Conservation (phyloP, 2,797 vertebrate genomes). For the Crocodylus rhombifer region DNA sequence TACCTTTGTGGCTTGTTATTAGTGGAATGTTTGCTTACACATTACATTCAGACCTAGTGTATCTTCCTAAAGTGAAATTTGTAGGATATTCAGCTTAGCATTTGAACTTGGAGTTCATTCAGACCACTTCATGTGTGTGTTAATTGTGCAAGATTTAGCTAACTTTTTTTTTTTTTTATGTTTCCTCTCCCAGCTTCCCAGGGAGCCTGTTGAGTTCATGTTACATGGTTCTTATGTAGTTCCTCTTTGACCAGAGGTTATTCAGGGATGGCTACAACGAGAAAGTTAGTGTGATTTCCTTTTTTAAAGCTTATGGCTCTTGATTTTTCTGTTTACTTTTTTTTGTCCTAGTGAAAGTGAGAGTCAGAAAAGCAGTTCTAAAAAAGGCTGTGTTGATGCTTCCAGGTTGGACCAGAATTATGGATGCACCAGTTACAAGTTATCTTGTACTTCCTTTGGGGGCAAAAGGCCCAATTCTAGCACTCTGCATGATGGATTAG, state of each 20-base stretch:
- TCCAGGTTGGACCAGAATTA: background rate
- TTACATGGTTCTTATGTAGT: background rate
- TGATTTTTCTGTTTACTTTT: slow-evolving; percentile 34
- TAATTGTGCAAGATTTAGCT: slow-evolving; percentile 46
- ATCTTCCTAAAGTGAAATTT: background rate
- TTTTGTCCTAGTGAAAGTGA: slow-evolving; percentile 42
- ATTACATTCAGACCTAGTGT: background rate
- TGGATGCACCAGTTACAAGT: background rate
- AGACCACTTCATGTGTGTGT: slow-evolving; percentile 5
- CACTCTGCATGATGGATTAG: background rate
- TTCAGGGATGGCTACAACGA: slow-evolving; percentile 13
- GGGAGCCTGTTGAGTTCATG: slow-evolving; percentile 49
- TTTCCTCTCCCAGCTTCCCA: slow-evolving; percentile 46
- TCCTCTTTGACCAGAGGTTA: slow-evolving; percentile 40
- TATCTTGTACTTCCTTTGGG: background rate
- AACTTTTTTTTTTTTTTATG: background rate
- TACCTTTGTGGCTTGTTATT: slow-evolving; percentile 8
- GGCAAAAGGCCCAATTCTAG: background rate
- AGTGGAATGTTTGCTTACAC: background rate
- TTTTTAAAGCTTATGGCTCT: background rate
- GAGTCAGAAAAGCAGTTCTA: background rate
- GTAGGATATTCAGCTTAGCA: background rate
- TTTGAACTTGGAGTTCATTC: background rate
- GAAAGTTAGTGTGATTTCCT: slow-evolving; percentile 50
- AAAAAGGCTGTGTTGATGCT: background rate